These are phyloP conservation scores for Watsonalla cultraria DNA, from an alignment of 2,888 invertebrate genomes.

Conservation along the genomic window DNA sequence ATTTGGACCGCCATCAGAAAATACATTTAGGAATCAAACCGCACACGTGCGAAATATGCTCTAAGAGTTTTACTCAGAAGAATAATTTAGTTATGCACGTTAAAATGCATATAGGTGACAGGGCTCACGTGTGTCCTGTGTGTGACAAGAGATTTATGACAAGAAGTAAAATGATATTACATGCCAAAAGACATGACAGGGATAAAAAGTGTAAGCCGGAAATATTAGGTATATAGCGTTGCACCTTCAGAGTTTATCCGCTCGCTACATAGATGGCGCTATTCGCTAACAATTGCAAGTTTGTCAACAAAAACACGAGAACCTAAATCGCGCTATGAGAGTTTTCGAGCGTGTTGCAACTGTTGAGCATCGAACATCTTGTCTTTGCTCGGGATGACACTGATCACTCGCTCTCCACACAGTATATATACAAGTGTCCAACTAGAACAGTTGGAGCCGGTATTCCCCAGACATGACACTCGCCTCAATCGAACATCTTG, in stretches of 20 bases:
- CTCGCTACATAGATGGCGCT: background rate
- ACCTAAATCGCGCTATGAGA: too few species aligned
- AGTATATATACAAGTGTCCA: too few species aligned
- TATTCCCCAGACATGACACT: too few species aligned
- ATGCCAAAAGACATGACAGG: conserved; percentile 52
- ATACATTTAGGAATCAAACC: conserved; percentile 62
- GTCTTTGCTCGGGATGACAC: too few species aligned
- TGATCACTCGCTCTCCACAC: too few species aligned
- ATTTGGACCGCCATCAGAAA: conserved; percentile 58
- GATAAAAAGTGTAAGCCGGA: conserved; percentile 40
- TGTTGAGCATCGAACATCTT: too few species aligned
- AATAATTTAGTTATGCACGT: conserved; percentile 62
- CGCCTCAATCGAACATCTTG: too few species aligned
- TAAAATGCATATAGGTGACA: conserved; percentile 56
- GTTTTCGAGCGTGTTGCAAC: too few species aligned
- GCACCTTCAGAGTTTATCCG: background rate
- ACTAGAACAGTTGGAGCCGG: too few species aligned
- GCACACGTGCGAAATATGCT: conserved; percentile 55
- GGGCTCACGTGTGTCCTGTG: conserved; percentile 43
- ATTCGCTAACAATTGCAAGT: background rate
- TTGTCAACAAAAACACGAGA: too few species aligned
- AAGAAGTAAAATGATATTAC: conserved; percentile 46
- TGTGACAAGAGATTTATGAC: conserved; percentile 59
- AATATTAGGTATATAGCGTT: conserved; percentile 6
- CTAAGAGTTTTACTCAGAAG: conserved; percentile 61